A percentile compares a stretch with the other conserved stretches of the same genome.
phyloP scores from a whole-genome alignment of 2,113 vertebrate genomes.

The Seriola rivoliana region DNA sequence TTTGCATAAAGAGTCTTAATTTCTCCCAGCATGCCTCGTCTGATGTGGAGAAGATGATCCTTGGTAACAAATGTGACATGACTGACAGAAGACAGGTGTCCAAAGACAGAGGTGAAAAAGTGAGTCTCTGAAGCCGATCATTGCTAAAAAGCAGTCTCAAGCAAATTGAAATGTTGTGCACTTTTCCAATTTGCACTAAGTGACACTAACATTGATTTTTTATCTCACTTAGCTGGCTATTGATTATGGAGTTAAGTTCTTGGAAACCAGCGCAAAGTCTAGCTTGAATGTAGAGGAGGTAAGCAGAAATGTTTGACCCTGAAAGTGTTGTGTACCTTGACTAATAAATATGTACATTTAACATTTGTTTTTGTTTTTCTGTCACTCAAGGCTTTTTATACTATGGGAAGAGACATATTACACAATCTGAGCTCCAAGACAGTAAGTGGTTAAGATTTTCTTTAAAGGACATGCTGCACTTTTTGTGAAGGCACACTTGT shows the following conservation, averaged over 20 bases:
- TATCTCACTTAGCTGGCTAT: conserved; percentile 91
- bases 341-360: not conserved
- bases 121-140: conserved; percentile 68
- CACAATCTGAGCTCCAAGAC: conserved; percentile 98
- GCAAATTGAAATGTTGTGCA: not conserved
- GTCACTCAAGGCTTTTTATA: conserved; percentile 92
- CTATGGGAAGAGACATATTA: conserved; percentile 96
- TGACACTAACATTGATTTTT: not conserved
- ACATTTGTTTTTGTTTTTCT: conserved; percentile 10
- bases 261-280: conserved; percentile 98
- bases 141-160: not conserved
- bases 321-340: not conserved
- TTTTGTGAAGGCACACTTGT: not conserved
- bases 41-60: conserved; percentile 97
- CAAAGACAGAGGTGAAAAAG: conserved; percentile 97
- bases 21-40: conserved; percentile 93
- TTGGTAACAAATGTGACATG: conserved; percentile 99
- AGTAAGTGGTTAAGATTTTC: conserved; percentile 81
- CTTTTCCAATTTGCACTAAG: not conserved
- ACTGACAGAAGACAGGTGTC: conserved; percentile 98
- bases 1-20: conserved; percentile 24
- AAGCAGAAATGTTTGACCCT: conserved; percentile 58
- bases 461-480: not conserved
- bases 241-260: conserved; percentile 98
- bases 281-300: conserved; percentile 98